Evolutionary conservation across 2,113 vertebrate genomes (phyloP).

Genomic region (Penelope pileata): DNA sequence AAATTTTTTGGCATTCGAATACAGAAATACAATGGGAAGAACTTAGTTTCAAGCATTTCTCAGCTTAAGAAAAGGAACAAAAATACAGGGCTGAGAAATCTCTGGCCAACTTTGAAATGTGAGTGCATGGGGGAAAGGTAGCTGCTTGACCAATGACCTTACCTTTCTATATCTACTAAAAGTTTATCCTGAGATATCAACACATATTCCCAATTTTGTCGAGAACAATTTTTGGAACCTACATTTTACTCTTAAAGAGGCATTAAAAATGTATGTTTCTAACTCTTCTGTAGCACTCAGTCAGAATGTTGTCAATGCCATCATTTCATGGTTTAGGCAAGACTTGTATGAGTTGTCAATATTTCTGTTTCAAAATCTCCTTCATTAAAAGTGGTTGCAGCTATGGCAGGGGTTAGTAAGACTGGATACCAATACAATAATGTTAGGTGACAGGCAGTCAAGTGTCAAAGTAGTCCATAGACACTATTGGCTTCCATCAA

Average conservation of each 20-base stretch:
- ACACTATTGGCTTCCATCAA: background rate
- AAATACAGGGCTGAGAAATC: conserved; percentile 23
- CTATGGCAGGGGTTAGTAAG: conserved; percentile 10
- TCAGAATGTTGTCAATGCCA: conserved; percentile 54
- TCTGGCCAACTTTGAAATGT: conserved; percentile 49
- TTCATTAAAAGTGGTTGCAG: conserved; percentile 33
- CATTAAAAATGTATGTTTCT: conserved; percentile 66
- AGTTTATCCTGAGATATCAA: conserved; percentile 45
- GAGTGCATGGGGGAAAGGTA: conserved; percentile 2
- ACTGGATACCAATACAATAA: conserved; percentile 22
- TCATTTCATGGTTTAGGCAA: conserved; percentile 38
- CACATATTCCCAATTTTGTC: conserved; percentile 65
- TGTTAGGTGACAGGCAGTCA: conserved; percentile 29
- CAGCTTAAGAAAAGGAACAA: conserved; percentile 24
- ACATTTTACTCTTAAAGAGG: conserved; percentile 45
- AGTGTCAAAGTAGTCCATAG: conserved; percentile 25
- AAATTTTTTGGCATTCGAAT: background rate
- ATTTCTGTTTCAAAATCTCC: conserved; percentile 57
- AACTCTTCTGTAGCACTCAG: conserved; percentile 24
- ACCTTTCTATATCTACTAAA: conserved; percentile 38
- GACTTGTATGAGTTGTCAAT: conserved; percentile 49
- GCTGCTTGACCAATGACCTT: conserved; percentile 52
- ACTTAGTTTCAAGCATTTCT: conserved; percentile 34
- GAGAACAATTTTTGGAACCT: conserved; percentile 55
- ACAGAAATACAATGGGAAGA: background rate